Evolutionary conservation across 2,888 invertebrate genomes (phyloP), one percentile per base, ranked within the genome.

Genomic region (Halocaridina rubra): DNA sequence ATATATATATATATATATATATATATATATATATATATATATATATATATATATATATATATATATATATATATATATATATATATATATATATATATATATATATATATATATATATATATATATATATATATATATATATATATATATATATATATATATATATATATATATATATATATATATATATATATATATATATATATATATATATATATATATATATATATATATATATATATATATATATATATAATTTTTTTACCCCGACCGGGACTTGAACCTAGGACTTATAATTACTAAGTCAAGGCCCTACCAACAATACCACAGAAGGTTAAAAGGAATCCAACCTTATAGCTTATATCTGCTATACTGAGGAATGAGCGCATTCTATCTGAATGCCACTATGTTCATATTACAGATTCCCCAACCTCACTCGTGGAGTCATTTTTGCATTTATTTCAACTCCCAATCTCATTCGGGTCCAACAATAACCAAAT

Each of bases 1-100:
- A 67, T 67, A 67, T 67, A 67, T 67, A 67, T 67, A 67, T 67
- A 27, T 67, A 67, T 27, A 67, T 27, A 67, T 67, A 67, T 67
- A 67, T 67, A 67, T 67, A 67, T 67, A 67, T 67, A 67, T 67
- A 67, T 67, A 67, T 67, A 67, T 67, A 67, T 67, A 67, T 67
- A 67, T 67, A 22, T 13, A 7, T 67, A 13, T 67, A 69, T 22
- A 72, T 22, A 72, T 72, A 72, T 32, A 72, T 72, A 72, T 32
- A 72, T 72, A 72, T 32, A 72, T 72, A 72, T 32, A 72, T 72
- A 72, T 32, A 72, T 72, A 72, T 29, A 32, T 72, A 72, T 32
- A 72, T 72, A 72, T 32, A 72, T 72, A 72, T 32, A 72, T 72
- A 32, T 32, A 72, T 72, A 32, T 32, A 72, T 72, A 72, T 32